Base-by-base conservation (phyloP, 1,140 invertebrate species). In the Paralvinella palmiformis region DNA sequence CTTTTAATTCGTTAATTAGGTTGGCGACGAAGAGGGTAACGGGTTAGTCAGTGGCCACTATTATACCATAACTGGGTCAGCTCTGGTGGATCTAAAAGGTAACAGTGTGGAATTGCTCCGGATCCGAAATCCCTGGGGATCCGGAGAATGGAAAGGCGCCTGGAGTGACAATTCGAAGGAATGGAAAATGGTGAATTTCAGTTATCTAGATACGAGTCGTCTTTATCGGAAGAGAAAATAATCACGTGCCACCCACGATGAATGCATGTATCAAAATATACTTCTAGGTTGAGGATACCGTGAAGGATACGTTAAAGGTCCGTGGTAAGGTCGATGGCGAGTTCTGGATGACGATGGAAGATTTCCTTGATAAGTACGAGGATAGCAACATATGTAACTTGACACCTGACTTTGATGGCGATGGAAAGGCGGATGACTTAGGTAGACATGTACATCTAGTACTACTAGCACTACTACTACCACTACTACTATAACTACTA, bases 21-120 rank as follows among this genome's bases (percentile, higher is more conserved):
- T 15, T 24, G 59, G 70, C 37, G 64, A 69, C 61, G 67, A 75
- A 41, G 62, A 58, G 0, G n/a, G 68, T 5, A 27, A 62, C 24
- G 75, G 75, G 20, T 62, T 77, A 7, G 71, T 75, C 31, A 73
- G 73, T 27, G 33, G 3, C 57, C 64, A 37, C 45, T 75, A 3
- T 72, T 70, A 63, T 48, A 60, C 5, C 63, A 72, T 45, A 59
- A 76, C 35, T 64, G 60, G 36, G 75, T 75, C 53, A 70, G 72
- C 5, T 50, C 71, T 4, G 20, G 52, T 22, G 70, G 71, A 20
- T 60, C 70, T 7, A 68, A 72, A 41, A 41, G 58, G 36, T 31
- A 24, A 24, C 3, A 15, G n/a, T 1, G 37, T 64, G 17, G 48
- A 36, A 24, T 44, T 77, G 33, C 45, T 53, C 10, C 50, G 50